Conservation (phyloP, 2,797 vertebrate genomes). For the Eidolon dupreanum region DNA sequence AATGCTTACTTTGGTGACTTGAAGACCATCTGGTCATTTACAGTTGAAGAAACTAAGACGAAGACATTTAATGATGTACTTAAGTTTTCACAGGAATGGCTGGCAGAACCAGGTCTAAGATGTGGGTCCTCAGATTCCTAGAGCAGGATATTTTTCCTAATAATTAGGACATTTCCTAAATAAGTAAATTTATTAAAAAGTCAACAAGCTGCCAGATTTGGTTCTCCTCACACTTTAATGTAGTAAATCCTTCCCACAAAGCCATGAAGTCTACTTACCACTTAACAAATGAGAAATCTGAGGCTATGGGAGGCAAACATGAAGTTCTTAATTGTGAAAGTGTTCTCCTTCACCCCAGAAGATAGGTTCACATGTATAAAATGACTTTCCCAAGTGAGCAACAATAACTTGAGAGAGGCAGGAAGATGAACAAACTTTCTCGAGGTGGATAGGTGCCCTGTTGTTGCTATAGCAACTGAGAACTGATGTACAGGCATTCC, state of each 20-base stretch:
- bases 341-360: not conserved
- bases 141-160: not conserved
- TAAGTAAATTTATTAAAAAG: not conserved
- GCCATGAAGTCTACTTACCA: not conserved
- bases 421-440: conserved; percentile 19
- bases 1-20: conserved; percentile 31
- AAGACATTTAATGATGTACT: not conserved
- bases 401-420: not conserved
- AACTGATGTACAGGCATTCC: not conserved
- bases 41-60: not conserved
- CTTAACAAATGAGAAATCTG: conserved; percentile 29
- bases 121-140: not conserved
- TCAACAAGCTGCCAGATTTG: not conserved
- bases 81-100: not conserved
- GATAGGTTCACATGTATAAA: not conserved
- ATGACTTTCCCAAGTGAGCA: conserved; percentile 1
- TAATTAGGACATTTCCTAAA: not conserved
- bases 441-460: not conserved
- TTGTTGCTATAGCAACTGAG: conserved; percentile 56
- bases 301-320: not conserved
- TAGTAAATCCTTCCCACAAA: not conserved
- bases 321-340: not conserved
- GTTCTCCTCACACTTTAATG: not conserved
- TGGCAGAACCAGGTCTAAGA: not conserved
- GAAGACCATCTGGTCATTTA: conserved; percentile 41